phyloP scores from a whole-genome alignment of 1,140 invertebrate species.

The Gryon sp. region DNA sequence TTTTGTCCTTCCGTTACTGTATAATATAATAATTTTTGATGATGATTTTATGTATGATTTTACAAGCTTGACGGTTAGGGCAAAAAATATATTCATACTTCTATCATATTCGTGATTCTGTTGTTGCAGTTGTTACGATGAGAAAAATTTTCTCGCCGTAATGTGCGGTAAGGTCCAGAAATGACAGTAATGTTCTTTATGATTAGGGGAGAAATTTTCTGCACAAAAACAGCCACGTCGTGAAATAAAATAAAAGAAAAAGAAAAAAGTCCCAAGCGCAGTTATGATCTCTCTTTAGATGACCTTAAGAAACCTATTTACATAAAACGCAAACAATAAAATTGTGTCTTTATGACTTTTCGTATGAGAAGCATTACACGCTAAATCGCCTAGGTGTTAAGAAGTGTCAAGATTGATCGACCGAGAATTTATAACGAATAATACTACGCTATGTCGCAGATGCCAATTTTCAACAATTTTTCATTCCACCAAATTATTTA shows the following conservation, averaged over 20 bases:
- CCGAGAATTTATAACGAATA: no score
- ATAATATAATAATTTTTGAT: no score
- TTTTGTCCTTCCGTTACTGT: no score
- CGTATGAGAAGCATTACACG: background rate
- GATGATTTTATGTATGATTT: conserved; percentile 15
- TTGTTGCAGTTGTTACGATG: conserved; percentile 15
- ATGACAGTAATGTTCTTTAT: conserved; percentile 58
- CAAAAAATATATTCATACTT: conserved; percentile 11
- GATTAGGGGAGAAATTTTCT: conserved; percentile 54
- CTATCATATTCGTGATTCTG: conserved; percentile 14
- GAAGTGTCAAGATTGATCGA: no score
- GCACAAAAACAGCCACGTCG: conserved; percentile 9
- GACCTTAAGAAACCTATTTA: conserved; percentile 2
- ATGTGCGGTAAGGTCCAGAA: conserved; percentile 24
- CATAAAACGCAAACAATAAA: conserved; percentile 23
- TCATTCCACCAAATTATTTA: no score
- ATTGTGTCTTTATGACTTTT: conserved; percentile 16
- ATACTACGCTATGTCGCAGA: no score
- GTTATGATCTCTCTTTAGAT: background rate
- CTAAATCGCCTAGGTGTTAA: no score
- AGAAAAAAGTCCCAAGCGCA: conserved; percentile 2
- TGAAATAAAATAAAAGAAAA: background rate
- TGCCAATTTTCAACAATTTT: no score
- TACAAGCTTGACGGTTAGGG: conserved; percentile 11
- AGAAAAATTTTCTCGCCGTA: conserved; percentile 28